phyloP scores from a whole-genome alignment of 2,888 invertebrate genomes.

The Stomorhina lunata region DNA sequence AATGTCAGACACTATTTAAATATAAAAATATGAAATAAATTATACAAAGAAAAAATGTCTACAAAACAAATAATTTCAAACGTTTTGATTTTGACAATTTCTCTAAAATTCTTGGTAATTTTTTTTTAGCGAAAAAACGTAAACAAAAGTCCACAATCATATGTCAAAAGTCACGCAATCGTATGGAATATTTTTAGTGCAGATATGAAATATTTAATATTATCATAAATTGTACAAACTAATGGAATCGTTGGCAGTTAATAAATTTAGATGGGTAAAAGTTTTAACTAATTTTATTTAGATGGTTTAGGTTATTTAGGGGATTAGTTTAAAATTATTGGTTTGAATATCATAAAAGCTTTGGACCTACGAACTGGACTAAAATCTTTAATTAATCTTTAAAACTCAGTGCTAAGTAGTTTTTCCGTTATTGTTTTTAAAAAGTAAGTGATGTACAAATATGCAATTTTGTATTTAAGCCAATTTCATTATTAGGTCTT shows the following conservation, averaged over 20 bases:
- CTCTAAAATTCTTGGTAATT: not conserved
- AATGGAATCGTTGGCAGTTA: not conserved
- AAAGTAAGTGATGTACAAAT: no score
- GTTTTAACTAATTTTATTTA: not conserved
- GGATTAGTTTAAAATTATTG: no score
- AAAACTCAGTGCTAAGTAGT: no score
- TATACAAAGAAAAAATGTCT: not conserved
- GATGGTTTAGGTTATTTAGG: no score
- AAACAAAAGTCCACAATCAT: not conserved
- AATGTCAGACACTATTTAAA: constrained; percentile 11
- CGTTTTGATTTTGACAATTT: constrained; percentile 1
- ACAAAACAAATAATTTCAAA: constrained; percentile 9
- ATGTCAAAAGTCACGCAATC: constrained; percentile 36
- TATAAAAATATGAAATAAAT: not conserved
- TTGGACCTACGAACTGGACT: no score
- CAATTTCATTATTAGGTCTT: no score
- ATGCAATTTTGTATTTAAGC: no score
- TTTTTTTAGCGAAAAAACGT: not conserved
- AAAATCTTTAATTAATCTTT: no score
- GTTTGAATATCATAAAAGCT: no score
- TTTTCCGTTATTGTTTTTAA: no score
- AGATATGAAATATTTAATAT: not conserved
- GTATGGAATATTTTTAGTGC: not conserved
- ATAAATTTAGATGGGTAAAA: not conserved
- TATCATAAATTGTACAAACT: not conserved